Percentiles rank a stretch among this genome's conserved stretches.
Conservation (phyloP, 2,113 vertebrate genomes). For the Chrysemys picta region DNA sequence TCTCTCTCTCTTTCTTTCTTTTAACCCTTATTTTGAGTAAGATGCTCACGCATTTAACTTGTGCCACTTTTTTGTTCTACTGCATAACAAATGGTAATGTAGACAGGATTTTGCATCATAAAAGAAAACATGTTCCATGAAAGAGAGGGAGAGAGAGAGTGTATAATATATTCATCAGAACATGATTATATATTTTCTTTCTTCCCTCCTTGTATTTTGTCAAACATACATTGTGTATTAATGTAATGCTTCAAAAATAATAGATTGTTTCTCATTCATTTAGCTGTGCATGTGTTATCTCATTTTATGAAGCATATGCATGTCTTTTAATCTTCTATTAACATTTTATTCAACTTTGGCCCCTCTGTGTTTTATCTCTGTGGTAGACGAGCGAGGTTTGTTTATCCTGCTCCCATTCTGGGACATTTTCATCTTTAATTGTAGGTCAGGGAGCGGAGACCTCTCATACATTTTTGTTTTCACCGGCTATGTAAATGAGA, state of each 20-base stretch:
- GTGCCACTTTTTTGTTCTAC: background rate
- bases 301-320: background rate
- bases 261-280: conserved; percentile 45
- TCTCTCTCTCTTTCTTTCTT: background rate
- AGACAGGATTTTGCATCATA: conserved; percentile 28
- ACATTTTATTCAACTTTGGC: conserved; percentile 47
- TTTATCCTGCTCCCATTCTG: conserved; percentile 25
- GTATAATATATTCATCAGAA: conserved; percentile 4
- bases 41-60: background rate
- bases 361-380: background rate
- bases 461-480: conserved; percentile 36
- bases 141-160: background rate
- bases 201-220: conserved; percentile 16
- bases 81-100: conserved; percentile 13
- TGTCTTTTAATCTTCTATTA: conserved; percentile 54
- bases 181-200: background rate
- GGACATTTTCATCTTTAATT: conserved; percentile 62
- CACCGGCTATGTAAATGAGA: conserved; percentile 50
- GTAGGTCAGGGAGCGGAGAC: conserved; percentile 35
- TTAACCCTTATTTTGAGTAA: background rate
- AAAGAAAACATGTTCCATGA: conserved; percentile 18
- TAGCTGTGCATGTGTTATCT: background rate
- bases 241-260: conserved; percentile 34
- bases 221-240: background rate
- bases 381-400: conserved; percentile 26